Base-by-base conservation (phyloP, 2,888 invertebrate genomes). In the Neuroscelio doddi region DNA sequence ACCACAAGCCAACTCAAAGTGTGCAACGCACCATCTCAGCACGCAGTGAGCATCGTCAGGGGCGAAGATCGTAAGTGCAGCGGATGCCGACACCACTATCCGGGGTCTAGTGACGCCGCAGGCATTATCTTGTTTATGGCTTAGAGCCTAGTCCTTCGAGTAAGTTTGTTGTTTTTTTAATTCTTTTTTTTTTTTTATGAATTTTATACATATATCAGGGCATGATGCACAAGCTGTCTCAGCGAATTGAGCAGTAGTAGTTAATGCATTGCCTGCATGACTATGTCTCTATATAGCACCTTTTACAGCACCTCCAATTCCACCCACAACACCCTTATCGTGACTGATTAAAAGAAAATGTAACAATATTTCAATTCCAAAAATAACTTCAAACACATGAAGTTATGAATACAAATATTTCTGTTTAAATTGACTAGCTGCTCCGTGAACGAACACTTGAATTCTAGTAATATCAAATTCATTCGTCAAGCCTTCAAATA, bases 381-480 rank as follows among this genome's bases (percentile, higher is more conserved):
- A 41, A 17, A 15, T 15, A 41, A 7, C n/a, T 41, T 41, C 17
- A n/a, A 14, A 21, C 16, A 41, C 41, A 16, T n/a, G 8, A 17
- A 41, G 21, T 10, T 10, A 10, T 21, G 41, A 15, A 10, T 16
- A 17, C 5, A 21, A 10, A 41, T 21, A 41, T 17, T 21, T 16
- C n/a, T 41, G 41, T 41, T 41, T 41, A 17, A 41, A 41, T 16
- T 41, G 41, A 7, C 41, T 41, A n/a, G 41, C 41, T 9, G 41
- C 41, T 17, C 41, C 3, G n/a, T 41, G 16, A n/a, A 17, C 14
- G 17, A 41, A 41, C 17, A 41, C 17, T 3, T 16, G 3, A 5
- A 41, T 21, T 41, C 17, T 17, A n/a, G 5, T 41, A 3, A 41
- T n/a, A 8, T 21, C 41, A 14, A 17, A 41, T 10, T 41, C 10